Conservation (phyloP, 2,888 invertebrate genomes). For the Brenthis ino region DNA sequence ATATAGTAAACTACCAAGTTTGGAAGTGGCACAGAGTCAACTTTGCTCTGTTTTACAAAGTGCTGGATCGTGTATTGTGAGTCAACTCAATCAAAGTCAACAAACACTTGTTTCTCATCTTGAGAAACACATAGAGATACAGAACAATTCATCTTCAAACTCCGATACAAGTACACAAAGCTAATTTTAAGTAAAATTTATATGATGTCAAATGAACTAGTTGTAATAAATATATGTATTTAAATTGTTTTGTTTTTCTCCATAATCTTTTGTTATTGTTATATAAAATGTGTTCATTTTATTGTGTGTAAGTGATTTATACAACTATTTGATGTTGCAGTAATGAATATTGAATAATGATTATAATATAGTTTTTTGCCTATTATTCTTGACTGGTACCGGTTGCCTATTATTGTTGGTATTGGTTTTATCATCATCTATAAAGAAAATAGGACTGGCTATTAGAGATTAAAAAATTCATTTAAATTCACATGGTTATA, state of each 20-base stretch:
- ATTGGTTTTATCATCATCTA: no score
- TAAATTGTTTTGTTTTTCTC: not conserved
- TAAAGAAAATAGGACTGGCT: no score
- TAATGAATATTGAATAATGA: no score
- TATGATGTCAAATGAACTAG: constrained; percentile 5
- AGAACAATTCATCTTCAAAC: constrained; percentile 42
- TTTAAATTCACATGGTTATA: no score
- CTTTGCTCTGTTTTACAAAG: constrained; percentile 86
- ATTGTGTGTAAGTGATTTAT: no score
- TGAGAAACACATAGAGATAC: constrained; percentile 80
- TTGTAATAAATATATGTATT: constrained; percentile 5
- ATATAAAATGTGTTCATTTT: not conserved
- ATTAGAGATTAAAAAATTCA: no score
- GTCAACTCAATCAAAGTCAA: constrained; percentile 86
- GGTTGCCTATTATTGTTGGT: no score
- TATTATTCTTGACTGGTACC: no score
- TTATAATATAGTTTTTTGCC: no score
- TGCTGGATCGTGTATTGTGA: constrained; percentile 84
- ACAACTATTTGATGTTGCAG: no score
- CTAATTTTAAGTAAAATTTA: constrained; percentile 20
- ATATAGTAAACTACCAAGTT: constrained; percentile 84
- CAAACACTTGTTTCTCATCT: constrained; percentile 85
- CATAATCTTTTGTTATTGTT: not conserved
- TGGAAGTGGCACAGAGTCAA: constrained; percentile 85
- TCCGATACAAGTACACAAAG: constrained; percentile 27